A percentile compares a stretch with the other conserved stretches of the same genome.
phyloP scores from a whole-genome alignment of 2,888 invertebrate genomes.

The Rhagium mordax region DNA sequence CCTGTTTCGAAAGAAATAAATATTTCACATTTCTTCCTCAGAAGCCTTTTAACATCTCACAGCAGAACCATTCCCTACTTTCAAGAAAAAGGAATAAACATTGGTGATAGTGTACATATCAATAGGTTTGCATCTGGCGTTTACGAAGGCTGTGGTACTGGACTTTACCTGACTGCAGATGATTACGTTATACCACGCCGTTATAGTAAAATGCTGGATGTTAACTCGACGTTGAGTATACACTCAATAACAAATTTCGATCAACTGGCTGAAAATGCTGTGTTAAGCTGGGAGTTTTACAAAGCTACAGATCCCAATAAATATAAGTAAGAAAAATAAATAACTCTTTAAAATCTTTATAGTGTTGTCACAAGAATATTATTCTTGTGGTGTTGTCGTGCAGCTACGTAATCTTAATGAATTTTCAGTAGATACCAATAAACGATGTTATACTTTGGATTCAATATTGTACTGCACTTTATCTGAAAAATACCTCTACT shows the following conservation, averaged over 20 bases:
- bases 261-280: conserved; percentile 61
- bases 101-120: conserved; percentile 78
- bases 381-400: too few relatives aligned
- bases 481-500: too few relatives aligned
- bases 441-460: too few relatives aligned
- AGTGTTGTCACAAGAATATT: too few relatives aligned
- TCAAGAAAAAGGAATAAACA: conserved; percentile 85
- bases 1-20: neutral
- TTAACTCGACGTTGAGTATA: conserved; percentile 10
- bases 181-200: conserved; percentile 55
- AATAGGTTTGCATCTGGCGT: conserved; percentile 71
- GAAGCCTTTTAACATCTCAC: neutral
- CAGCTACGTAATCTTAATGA: too few relatives aligned
- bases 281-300: conserved; percentile 63
- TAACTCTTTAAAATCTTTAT: neutral
- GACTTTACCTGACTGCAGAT: conserved; percentile 67
- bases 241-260: conserved; percentile 43
- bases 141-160: conserved; percentile 70
- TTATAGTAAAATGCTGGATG: conserved; percentile 38
- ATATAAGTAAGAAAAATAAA: conserved; percentile 29
- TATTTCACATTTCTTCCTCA: neutral
- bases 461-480: too few relatives aligned
- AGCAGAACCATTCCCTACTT: conserved; percentile 32
- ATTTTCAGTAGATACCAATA: too few relatives aligned
- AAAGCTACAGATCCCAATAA: conserved; percentile 46